A percentile compares a stretch with the other conserved stretches of the same genome.
These are phyloP conservation scores for Synergus japonicus DNA, from an alignment of 2,888 invertebrate species.

Conservation along the genomic window DNA sequence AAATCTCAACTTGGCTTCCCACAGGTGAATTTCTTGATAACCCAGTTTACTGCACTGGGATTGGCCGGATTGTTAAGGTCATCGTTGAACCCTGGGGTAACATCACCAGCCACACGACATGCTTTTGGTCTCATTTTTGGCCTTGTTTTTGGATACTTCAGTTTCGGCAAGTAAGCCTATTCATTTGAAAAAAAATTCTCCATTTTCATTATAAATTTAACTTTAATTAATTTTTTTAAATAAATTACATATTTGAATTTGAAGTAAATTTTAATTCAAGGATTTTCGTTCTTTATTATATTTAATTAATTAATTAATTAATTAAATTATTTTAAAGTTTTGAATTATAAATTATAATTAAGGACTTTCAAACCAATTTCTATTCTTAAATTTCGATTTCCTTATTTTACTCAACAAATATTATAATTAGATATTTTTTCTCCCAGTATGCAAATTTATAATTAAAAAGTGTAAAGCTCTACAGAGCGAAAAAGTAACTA, in stretches of 20 bases:
- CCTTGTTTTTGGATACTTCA: constrained; percentile 90
- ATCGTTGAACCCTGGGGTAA: constrained; percentile 85
- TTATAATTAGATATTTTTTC: too few relatives aligned
- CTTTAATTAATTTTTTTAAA: background rate
- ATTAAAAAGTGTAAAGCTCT: too few relatives aligned
- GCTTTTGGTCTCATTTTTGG: constrained; percentile 88
- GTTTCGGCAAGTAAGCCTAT: constrained; percentile 88
- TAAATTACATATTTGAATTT: too few relatives aligned
- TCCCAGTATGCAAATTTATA: too few relatives aligned
- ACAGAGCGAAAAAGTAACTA: too few relatives aligned
- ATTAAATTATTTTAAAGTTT: too few relatives aligned
- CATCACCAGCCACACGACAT: constrained; percentile 85
- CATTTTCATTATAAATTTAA: background rate
- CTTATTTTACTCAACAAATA: too few relatives aligned
- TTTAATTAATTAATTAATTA: too few relatives aligned
- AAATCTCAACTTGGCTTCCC: constrained; percentile 54
- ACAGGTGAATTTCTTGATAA: constrained; percentile 91
- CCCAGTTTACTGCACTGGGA: constrained; percentile 89
- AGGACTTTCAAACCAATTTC: too few relatives aligned
- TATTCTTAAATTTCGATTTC: background rate
- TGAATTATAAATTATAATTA: too few relatives aligned
- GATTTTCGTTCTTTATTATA: too few relatives aligned
- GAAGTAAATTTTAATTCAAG: too few relatives aligned
- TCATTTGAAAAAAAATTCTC: background rate
- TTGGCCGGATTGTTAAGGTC: constrained; percentile 89